These are phyloP conservation scores for Eulemur macaco DNA, from an alignment of 2,113 vertebrate genomes.

Conservation along the genomic window DNA sequence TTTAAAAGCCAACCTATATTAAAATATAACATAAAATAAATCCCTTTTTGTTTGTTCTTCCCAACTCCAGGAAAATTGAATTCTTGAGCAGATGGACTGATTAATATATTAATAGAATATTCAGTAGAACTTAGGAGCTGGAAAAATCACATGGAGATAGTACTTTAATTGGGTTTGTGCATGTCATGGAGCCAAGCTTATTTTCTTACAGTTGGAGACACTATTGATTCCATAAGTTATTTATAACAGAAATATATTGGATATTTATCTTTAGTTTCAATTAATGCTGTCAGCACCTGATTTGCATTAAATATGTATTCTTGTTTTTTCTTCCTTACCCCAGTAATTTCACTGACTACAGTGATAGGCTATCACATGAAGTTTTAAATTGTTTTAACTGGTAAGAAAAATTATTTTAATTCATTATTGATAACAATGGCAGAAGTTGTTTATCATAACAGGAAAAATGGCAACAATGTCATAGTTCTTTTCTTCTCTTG, in stretches of 20 bases:
- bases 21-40: constrained; percentile 1
- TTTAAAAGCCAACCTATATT: constrained; percentile 1
- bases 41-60: not conserved
- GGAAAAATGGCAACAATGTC: not conserved
- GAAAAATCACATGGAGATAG: not conserved
- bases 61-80: not conserved
- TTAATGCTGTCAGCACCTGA: not conserved
- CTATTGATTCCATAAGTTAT: not conserved
- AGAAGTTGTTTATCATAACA: not conserved
- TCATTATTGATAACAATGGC: not conserved
- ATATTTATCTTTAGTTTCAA: constrained; percentile 18
- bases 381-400: constrained; percentile 29
- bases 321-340: not conserved
- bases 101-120: constrained; percentile 10
- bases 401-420: not conserved
- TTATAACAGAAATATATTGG: constrained; percentile 24
- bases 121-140: not conserved
- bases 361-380: not conserved
- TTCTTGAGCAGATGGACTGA: not conserved
- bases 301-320: not conserved
- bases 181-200: not conserved
- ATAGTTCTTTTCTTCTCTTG: not conserved
- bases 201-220: not conserved
- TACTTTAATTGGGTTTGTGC: not conserved
- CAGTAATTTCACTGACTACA: not conserved